These are phyloP conservation scores for Tachypleus tridentatus DNA, from an alignment of 1,140 invertebrate species.

Conservation along the genomic window DNA sequence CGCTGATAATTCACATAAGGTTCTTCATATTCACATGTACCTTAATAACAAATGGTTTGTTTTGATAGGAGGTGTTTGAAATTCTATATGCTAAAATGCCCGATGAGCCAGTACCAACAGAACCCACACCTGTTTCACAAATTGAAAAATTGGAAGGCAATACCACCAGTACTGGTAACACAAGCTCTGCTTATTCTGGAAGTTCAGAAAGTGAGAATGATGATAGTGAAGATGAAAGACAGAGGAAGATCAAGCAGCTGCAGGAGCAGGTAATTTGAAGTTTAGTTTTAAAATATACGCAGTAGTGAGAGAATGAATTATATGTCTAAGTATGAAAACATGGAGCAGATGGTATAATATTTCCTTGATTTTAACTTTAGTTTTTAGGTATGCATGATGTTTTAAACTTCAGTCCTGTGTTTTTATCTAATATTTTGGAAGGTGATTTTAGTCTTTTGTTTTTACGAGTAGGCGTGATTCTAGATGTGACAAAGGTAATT, in stretches of 20 bases:
- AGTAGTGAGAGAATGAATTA: not conserved
- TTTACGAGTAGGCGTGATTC: too few relatives aligned
- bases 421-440: too few relatives aligned
- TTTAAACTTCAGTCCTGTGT: too few relatives aligned
- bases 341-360: too few relatives aligned
- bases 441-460: too few relatives aligned
- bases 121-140: not conserved
- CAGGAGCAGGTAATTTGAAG: constrained; percentile 56
- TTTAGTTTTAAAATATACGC: too few relatives aligned
- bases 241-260: constrained; percentile 56
- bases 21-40: not conserved
- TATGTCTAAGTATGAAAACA: too few relatives aligned
- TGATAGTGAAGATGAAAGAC: constrained; percentile 33
- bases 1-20: not conserved
- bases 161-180: constrained; percentile 7
- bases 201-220: constrained; percentile 18
- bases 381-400: too few relatives aligned
- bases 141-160: constrained; percentile 11
- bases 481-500: too few relatives aligned
- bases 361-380: too few relatives aligned
- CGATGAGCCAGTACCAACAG: constrained; percentile 37
- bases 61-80: constrained; percentile 74
- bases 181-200: constrained; percentile 18
- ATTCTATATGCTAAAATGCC: constrained; percentile 90
- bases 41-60: not conserved